phyloP scores from a whole-genome alignment of 92 coral and sea anemone species.

The Porites divaricata region DNA sequence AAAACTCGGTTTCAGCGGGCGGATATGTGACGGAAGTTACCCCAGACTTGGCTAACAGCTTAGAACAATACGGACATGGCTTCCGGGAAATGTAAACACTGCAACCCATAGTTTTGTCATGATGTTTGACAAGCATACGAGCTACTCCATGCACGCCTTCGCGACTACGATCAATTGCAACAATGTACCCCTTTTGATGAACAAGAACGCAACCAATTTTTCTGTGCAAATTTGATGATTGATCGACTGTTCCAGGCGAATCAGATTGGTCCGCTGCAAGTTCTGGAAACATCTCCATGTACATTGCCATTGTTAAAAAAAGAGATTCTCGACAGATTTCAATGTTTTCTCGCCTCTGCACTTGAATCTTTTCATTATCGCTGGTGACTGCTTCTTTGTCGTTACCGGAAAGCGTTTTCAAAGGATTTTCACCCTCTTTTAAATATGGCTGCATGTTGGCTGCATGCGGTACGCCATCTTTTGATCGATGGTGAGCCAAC shows the following conservation, averaged over 20 bases:
- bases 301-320: conserved; percentile 41
- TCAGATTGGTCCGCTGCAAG: neutral
- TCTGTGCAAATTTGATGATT: conserved; percentile 14
- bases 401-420: neutral
- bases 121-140: conserved; percentile 59
- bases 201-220: conserved; percentile 73
- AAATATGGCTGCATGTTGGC: neutral
- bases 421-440: neutral
- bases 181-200: conserved; percentile 55
- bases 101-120: conserved; percentile 58
- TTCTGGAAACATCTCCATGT: conserved; percentile 49
- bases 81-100: conserved; percentile 68
- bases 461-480: conserved; percentile 1
- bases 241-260: neutral
- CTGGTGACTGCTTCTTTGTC: neutral
- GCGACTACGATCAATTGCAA: conserved; percentile 72
- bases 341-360: conserved; percentile 6
- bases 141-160: conserved; percentile 71
- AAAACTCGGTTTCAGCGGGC: conserved; percentile 71
- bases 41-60: conserved; percentile 68
- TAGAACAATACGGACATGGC: conserved; percentile 75
- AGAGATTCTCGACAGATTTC: conserved; percentile 29
- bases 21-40: conserved; percentile 54
- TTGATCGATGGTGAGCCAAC: too few species aligned
- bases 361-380: neutral